Base-by-base conservation (phyloP, 2,113 vertebrate genomes). In the Ictalurus punctatus region DNA sequence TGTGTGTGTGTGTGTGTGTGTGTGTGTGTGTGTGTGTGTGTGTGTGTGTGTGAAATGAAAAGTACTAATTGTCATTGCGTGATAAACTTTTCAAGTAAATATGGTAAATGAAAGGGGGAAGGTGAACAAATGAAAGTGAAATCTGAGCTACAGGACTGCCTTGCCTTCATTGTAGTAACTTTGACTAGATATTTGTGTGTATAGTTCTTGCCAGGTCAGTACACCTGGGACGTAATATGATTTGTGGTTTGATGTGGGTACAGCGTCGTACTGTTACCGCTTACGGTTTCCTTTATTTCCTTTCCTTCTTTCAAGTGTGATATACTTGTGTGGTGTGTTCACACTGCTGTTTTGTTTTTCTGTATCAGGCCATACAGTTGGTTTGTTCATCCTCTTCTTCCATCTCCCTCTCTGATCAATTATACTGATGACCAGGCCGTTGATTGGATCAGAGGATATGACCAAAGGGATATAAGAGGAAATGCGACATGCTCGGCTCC, bases 41-140 rank as follows among this genome's bases (percentile, higher is more conserved):
- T 44, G 63, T 67, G 63, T 67, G 65, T 27, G 27, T 27, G 65
- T n/a, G 90, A 89, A 90, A 94, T 93, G 91, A 94, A 92, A 92
- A 85, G 67, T 90, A 89, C 93, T 95, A 92, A 92, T 89, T 93
- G 92, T 94, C 94, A 92, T 93, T 93, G 61, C 73, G 65, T 87
- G 67, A 86, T 86, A 87, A 89, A 80, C 40, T 80, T 71, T 89
- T 71, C n/a, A 12, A 61, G 44, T 23, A 89, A 89, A 83, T 61
- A 74, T 54, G 58, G 73, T 80, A 87, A 85, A 91, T 91, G 87
- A 84, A 86, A 83, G n/a, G 30, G 19, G 37, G 25, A 82, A 13
- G 16, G 21, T 84, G 61, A 87, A 86, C 67, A 89, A 86, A 89
- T 54, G 27, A 17, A 69, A 85, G 37, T 40, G 63, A 79, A 90